Conservation (phyloP, 2,113 vertebrate species). For the Paratilapia polleni region DNA sequence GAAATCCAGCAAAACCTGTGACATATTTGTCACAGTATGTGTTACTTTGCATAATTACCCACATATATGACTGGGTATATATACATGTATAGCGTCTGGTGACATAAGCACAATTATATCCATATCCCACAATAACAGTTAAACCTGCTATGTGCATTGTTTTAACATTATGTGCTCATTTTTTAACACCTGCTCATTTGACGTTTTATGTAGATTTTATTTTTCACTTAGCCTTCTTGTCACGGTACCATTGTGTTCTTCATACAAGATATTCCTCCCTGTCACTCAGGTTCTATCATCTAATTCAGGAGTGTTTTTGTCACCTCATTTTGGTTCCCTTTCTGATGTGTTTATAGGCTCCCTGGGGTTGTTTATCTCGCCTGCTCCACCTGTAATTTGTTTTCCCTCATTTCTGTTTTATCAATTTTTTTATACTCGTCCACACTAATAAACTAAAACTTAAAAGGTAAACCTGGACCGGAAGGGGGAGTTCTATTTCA, state of each 20-base stretch:
- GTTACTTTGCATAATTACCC: background rate
- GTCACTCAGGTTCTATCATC: conserved; percentile 32
- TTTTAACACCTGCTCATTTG: background rate
- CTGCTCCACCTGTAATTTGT: conserved; percentile 39
- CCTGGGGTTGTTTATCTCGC: conserved; percentile 51
- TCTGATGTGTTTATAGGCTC: conserved; percentile 19
- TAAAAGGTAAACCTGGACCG: background rate
- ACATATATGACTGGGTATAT: background rate
- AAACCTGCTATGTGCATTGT: background rate
- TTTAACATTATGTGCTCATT: background rate
- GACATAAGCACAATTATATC: no score
- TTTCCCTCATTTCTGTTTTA: conserved; percentile 27
- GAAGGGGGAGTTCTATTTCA: background rate
- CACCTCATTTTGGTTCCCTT: conserved; percentile 15
- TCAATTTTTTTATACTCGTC: background rate
- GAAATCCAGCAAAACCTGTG: background rate
- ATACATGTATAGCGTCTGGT: background rate
- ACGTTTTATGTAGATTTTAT: background rate
- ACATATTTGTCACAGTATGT: background rate
- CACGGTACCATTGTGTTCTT: background rate
- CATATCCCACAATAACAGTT: background rate
- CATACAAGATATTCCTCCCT: background rate
- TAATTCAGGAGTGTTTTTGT: conserved; percentile 37
- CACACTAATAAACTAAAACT: conserved; percentile 14
- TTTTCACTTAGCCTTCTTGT: background rate